Evolutionary conservation across 1,140 invertebrate genomes (phyloP).

Genomic region (Drosophila persimilis): DNA sequence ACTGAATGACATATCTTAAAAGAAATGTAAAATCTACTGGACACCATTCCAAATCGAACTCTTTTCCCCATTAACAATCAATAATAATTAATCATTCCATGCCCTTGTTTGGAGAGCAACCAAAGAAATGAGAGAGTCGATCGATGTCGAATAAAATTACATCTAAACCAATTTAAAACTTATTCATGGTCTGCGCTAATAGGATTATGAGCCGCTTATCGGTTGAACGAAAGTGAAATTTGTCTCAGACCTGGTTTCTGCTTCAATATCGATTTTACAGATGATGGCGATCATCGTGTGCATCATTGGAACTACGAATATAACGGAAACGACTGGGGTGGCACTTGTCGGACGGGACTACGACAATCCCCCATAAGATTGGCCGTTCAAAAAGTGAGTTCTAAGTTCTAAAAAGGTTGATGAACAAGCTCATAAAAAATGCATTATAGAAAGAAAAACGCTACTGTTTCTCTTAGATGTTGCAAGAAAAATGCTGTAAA

Average conservation of each 20-base stretch:
- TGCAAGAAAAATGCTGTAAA: too few relatives aligned
- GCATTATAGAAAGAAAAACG: neutral
- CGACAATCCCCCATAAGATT: constrained; percentile 54
- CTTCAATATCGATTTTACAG: constrained; percentile 33
- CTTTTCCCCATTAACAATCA: constrained; percentile 10
- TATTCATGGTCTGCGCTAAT: constrained; percentile 45
- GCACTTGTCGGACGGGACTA: constrained; percentile 31
- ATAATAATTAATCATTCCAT: constrained; percentile 39
- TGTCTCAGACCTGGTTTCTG: constrained; percentile 10
- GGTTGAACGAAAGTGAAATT: constrained; percentile 49
- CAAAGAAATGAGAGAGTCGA: constrained; percentile 31
- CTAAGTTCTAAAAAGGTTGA: neutral
- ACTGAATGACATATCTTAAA: neutral
- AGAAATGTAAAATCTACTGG: neutral
- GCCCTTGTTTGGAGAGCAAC: constrained; percentile 23
- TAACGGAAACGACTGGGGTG: constrained; percentile 35
- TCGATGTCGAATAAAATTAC: constrained; percentile 24
- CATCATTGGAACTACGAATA: constrained; percentile 47
- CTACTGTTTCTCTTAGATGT: too few relatives aligned
- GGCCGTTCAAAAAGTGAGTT: constrained; percentile 32
- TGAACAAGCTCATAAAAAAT: neutral
- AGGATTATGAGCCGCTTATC: constrained; percentile 37
- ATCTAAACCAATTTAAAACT: constrained; percentile 13
- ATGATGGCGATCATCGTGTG: constrained; percentile 27
- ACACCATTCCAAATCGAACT: constrained; percentile 16